Conservation (phyloP, 2,888 invertebrate genomes). For the Gastracanthus pulcherrimus region DNA sequence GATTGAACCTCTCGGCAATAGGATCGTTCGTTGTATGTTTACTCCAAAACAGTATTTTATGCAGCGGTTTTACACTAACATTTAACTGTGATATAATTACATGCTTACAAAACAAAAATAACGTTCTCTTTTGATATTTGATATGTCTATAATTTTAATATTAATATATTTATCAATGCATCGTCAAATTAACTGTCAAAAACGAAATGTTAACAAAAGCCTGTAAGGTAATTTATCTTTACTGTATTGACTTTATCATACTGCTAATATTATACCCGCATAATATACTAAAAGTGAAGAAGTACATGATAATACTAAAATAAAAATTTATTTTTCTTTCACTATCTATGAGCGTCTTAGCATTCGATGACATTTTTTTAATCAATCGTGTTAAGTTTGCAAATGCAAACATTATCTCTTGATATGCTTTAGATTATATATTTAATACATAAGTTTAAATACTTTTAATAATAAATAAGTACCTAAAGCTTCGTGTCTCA, state of each 20-base stretch:
- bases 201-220: not conserved
- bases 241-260: not conserved
- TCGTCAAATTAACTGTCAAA: not conserved
- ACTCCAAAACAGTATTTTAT: no score
- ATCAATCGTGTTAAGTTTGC: not conserved
- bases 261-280: not conserved
- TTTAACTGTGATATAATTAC: not conserved
- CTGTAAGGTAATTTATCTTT: not conserved
- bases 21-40: not conserved
- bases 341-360: no score
- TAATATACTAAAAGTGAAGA: not conserved
- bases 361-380: not conserved
- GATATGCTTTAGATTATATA: not conserved
- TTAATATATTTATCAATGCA: not conserved
- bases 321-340: not conserved
- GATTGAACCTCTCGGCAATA: not conserved
- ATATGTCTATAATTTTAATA: conserved; percentile 1
- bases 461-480: no score
- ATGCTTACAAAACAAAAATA: not conserved
- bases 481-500: not conserved
- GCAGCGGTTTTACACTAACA: not conserved
- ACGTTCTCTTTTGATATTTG: conserved; percentile 6
- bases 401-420: not conserved
- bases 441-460: no score
- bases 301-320: not conserved